Base-by-base conservation (phyloP, 2,888 invertebrate genomes). In the Clitarchus hookeri region DNA sequence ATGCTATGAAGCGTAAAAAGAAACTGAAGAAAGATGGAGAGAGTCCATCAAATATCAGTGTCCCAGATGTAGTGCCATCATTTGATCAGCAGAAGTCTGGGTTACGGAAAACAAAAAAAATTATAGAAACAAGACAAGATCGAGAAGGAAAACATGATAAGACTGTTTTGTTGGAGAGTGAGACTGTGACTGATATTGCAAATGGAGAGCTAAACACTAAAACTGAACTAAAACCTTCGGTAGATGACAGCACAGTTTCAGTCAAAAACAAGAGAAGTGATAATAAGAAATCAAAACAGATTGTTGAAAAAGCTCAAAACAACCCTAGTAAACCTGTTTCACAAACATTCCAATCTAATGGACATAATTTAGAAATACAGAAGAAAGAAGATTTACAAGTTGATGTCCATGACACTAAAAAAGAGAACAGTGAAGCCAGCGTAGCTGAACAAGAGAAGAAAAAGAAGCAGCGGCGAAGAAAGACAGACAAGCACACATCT, bases 361-460 rank as follows among this genome's bases (percentile, higher is more conserved):
- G 19, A 48, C 23, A 25, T 19, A 77, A 26, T 9, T 16, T 85
- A 44, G 85, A 79, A 85, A 27, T n/a, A 0, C 13, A 84, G 65
- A 82, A 82, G 16, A 82, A 82, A 82, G 82, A 82, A 23, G 65
- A 65, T 16, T 19, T 65, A 16, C 65, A 65, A 65, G n/a, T 65
- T 19, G n/a, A 65, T 65, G 65, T 65, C 44, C 82, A 36, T 23
- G 82, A 82, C 27, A 82, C 82, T 36, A 27, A 82, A n/a, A 82
- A 82, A 82, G 82, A 82, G 19, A 82, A 82, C 44, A 82, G 0
- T 82, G 82, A 82, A 36, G 44, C 19, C 26, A n/a, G n/a, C 27
- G n/a, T 89, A 83, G 65, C 80, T 16, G 85, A 86, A n/a, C 84
- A 87, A 87, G 84, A 85, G n/a, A 88, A 86, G 36, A 85, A 86